Evolutionary conservation across 2,888 invertebrate species (phyloP).

Genomic region (Synanthedon tipuliformis): DNA sequence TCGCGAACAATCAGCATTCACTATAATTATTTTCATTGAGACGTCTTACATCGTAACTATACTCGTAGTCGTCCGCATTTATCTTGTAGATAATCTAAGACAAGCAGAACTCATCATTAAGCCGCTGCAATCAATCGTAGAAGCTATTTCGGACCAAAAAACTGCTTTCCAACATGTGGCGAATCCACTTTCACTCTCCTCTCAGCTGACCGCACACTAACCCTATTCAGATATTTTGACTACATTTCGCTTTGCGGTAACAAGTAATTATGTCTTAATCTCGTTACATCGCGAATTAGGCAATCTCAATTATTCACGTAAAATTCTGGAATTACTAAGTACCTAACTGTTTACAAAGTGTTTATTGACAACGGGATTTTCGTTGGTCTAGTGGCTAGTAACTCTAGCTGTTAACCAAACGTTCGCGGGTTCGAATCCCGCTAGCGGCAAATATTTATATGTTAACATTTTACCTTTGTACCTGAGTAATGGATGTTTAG

Average conservation of each 20-base stretch:
- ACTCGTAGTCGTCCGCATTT: conserved; percentile 10
- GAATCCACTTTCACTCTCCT: conserved; percentile 50
- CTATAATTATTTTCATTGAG: conserved; percentile 23
- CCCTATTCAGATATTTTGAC: conserved; percentile 18
- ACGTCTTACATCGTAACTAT: conserved; percentile 3
- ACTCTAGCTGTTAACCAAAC: too few relatives aligned
- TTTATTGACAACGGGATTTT: too few relatives aligned
- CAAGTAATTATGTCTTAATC: not conserved
- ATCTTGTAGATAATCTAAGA: conserved; percentile 23
- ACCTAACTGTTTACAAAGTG: not conserved
- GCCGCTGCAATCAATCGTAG: conserved; percentile 11
- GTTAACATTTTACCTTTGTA: too few relatives aligned
- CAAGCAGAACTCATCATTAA: conserved; percentile 15
- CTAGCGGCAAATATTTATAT: too few relatives aligned
- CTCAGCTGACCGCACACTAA: conserved; percentile 22
- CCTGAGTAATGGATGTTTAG: too few relatives aligned
- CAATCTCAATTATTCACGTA: not conserved
- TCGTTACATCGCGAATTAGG: not conserved
- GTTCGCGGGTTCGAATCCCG: too few relatives aligned
- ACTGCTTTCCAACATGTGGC: conserved; percentile 19
- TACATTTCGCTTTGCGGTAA: conserved; percentile 12
- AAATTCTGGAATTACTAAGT: not conserved
- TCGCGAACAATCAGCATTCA: too few relatives aligned
- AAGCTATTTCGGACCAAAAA: conserved; percentile 19
- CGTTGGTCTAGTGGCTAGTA: too few relatives aligned